Evolutionary conservation across 1,140 invertebrate species (phyloP).

Genomic region (Rhopalosiphum padi): DNA sequence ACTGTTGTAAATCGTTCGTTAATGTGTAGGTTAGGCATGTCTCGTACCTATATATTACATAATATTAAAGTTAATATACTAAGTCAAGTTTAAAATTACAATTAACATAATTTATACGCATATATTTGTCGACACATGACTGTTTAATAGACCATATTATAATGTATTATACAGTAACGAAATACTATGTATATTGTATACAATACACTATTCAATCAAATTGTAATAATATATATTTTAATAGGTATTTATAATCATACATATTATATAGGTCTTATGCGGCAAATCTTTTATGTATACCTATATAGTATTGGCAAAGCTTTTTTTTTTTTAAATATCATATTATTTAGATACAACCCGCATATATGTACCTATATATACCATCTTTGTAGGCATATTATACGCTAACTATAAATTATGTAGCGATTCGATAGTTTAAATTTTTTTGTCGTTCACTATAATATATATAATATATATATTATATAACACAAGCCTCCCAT

Average conservation of each 20-base stretch:
- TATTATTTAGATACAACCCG: background rate
- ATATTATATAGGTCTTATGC: background rate
- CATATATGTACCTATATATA: background rate
- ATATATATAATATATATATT: background rate
- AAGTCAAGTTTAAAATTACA: background rate
- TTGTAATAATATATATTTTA: background rate
- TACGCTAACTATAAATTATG: background rate
- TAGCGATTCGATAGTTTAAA: background rate
- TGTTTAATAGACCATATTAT: background rate
- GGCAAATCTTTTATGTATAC: background rate
- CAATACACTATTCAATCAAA: background rate
- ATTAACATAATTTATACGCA: background rate
- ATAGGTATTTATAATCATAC: background rate
- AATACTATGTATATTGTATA: background rate
- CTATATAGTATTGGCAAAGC: background rate
- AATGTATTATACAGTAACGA: background rate
- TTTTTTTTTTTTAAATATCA: background rate
- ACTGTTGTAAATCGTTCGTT: background rate
- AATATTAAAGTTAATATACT: too few species aligned
- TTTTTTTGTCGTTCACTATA: background rate
- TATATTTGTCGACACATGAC: background rate
- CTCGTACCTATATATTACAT: background rate
- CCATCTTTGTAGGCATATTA: background rate
- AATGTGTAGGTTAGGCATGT: background rate
- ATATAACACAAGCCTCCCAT: background rate